Conservation (phyloP, 2,113 vertebrate genomes). For the Vireo altiloquus region DNA sequence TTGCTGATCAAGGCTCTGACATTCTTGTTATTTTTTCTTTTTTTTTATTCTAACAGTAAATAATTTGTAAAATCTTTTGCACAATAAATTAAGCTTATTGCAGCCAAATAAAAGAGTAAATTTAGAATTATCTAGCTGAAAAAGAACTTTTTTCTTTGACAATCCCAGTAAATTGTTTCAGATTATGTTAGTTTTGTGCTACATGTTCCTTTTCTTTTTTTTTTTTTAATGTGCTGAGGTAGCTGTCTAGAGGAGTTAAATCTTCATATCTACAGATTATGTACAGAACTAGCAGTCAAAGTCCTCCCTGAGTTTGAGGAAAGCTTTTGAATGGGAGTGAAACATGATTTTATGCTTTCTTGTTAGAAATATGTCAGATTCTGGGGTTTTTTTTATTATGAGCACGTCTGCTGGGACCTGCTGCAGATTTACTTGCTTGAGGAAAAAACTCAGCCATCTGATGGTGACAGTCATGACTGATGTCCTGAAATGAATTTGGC, state of each 20-base stretch:
- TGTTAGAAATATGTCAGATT: not conserved
- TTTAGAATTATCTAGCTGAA: not conserved
- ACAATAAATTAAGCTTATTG: not conserved
- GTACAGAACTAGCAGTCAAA: not conserved
- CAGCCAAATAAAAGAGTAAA: not conserved
- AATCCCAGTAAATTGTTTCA: not conserved
- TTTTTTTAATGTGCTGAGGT: not conserved
- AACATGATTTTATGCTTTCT: not conserved
- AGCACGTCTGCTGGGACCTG: not conserved
- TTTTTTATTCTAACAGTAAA: not conserved
- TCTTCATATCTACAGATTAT: not conserved
- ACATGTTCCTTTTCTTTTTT: not conserved
- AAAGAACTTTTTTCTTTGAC: not conserved
- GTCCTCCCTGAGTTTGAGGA: not conserved
- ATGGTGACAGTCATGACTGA: not conserved
- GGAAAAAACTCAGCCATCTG: not conserved
- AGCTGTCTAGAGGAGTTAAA: not conserved
- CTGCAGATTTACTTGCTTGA: not conserved
- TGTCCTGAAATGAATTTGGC: not conserved
- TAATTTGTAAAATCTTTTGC: not conserved
- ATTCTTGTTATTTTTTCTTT: not conserved
- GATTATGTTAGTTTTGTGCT: not conserved
- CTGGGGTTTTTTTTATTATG: not conserved
- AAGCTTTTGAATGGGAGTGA: not conserved
- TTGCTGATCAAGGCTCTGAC: not conserved